These are phyloP conservation scores for Lutjanus erythropterus DNA, from an alignment of 2,113 vertebrate species.

Conservation along the genomic window DNA sequence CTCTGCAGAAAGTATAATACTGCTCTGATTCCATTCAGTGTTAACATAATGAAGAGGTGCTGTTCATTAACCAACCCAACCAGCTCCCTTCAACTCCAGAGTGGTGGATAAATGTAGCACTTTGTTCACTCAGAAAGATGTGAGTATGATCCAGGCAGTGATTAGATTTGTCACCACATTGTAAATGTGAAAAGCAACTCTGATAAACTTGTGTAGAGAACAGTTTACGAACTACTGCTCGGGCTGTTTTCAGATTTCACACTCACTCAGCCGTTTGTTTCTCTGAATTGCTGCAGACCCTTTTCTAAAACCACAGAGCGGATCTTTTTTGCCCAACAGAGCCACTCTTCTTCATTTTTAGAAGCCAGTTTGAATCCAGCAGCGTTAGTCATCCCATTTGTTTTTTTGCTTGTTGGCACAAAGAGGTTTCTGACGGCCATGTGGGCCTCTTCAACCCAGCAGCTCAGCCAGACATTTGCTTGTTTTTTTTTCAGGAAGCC, in stretches of 20 bases:
- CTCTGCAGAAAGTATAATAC: background rate
- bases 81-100: background rate
- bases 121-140: background rate
- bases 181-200: background rate
- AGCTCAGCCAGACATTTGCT: background rate
- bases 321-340: background rate
- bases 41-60: background rate
- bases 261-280: no score
- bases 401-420: background rate
- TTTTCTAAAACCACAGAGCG: background rate
- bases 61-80: background rate
- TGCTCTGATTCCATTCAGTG: background rate
- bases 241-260: background rate
- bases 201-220: background rate
- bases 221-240: background rate
- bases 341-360: background rate
- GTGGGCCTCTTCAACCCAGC: background rate
- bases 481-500: background rate
- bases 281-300: background rate
- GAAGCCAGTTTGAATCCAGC: conserved; percentile 3
- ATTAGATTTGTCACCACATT: background rate
- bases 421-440: background rate
- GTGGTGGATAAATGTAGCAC: background rate
- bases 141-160: background rate
- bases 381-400: conserved; percentile 4